Evolutionary conservation across 2,888 invertebrate genomes (phyloP).

Genomic region (Archips xylosteana): DNA sequence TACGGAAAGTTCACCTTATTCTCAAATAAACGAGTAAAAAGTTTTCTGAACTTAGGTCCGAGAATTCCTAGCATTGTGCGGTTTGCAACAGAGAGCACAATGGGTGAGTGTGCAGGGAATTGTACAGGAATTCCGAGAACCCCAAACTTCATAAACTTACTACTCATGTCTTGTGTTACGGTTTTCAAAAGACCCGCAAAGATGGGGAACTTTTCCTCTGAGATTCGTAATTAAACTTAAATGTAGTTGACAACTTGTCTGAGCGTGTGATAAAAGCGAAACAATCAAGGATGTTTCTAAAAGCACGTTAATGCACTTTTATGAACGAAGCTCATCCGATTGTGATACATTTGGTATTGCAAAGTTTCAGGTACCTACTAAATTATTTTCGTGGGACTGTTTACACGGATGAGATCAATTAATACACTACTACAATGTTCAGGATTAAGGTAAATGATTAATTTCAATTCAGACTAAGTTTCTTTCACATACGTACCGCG

Average conservation of each 20-base stretch:
- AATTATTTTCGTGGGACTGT: too few relatives aligned
- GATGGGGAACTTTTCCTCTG: conserved; percentile 26
- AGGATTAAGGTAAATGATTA: too few relatives aligned
- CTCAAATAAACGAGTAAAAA: conserved; percentile 23
- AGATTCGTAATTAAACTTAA: conserved; percentile 41
- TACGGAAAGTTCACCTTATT: conserved; percentile 17
- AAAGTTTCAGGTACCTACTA: too few relatives aligned
- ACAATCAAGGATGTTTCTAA: not conserved
- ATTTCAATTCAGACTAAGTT: too few relatives aligned
- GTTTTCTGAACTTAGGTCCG: conserved; percentile 20
- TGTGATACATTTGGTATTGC: too few relatives aligned
- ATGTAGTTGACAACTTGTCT: conserved; percentile 25
- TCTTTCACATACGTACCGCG: too few relatives aligned
- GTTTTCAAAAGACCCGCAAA: conserved; percentile 36
- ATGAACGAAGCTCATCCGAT: not conserved
- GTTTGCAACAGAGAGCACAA: conserved; percentile 29
- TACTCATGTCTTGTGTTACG: conserved; percentile 37
- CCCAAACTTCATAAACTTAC: conserved; percentile 36
- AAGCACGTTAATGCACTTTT: too few relatives aligned
- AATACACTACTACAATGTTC: too few relatives aligned
- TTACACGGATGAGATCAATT: too few relatives aligned
- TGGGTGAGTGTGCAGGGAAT: conserved; percentile 21
- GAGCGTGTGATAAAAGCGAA: not conserved
- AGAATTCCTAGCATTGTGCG: conserved; percentile 14
- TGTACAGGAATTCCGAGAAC: conserved; percentile 33